A percentile compares a stretch with the other conserved stretches of the same genome.
Evolutionary conservation across 64 coral and sea anemone species (phyloP).

Genomic region (Montipora capricornis): DNA sequence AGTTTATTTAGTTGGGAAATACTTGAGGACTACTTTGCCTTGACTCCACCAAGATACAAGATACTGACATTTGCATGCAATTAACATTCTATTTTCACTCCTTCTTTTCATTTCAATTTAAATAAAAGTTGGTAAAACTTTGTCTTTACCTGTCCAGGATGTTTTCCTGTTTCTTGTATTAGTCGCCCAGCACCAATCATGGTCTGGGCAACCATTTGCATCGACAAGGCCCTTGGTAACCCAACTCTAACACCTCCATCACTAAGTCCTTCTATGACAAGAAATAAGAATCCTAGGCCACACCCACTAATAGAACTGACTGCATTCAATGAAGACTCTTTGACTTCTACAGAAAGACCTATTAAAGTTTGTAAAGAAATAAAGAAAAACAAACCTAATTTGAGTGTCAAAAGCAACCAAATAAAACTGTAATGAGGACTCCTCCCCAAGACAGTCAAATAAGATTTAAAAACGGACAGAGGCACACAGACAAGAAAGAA

Average conservation of each 20-base stretch:
- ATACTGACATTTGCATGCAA: too few species aligned
- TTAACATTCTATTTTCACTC: too few species aligned
- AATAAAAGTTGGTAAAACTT: too few species aligned
- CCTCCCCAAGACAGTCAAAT: too few species aligned
- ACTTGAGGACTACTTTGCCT: too few species aligned
- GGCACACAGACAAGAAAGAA: too few species aligned
- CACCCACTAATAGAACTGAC: constrained; percentile 71
- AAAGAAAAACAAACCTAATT: not conserved
- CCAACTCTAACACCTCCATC: constrained; percentile 87
- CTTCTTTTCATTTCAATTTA: too few species aligned
- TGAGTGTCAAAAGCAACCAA: too few species aligned
- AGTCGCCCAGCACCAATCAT: constrained; percentile 75
- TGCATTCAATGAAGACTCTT: constrained; percentile 71
- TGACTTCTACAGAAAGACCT: constrained; percentile 77
- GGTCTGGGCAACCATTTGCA: constrained; percentile 65
- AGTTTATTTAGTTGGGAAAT: too few species aligned
- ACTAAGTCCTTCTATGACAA: constrained; percentile 82
- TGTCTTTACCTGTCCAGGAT: constrained; percentile 65
- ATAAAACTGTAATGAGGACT: too few species aligned
- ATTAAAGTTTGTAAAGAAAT: not conserved
- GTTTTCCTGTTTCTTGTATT: constrained; percentile 72
- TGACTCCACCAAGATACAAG: too few species aligned
- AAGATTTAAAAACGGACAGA: too few species aligned
- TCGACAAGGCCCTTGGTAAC: constrained; percentile 74
- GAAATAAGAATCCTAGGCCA: constrained; percentile 67